These are phyloP conservation scores for Tonatia bakeri DNA, from an alignment of 2,113 vertebrate species.

Conservation along the genomic window DNA sequence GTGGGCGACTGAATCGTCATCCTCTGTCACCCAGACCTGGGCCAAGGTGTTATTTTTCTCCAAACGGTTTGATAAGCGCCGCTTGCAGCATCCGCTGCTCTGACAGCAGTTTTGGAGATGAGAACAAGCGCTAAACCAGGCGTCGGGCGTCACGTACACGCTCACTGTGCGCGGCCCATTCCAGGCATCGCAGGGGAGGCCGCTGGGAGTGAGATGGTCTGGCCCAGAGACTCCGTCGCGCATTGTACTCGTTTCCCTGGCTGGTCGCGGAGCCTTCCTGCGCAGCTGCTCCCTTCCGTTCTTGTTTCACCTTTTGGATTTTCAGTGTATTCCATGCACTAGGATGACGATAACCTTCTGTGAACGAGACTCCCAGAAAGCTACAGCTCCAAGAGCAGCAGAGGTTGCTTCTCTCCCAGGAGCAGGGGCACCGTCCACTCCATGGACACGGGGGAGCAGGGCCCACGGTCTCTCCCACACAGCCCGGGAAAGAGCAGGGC, in stretches of 20 bases:
- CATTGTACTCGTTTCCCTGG: not conserved
- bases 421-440: too few species aligned
- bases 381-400: not conserved
- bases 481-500: not conserved
- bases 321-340: not conserved
- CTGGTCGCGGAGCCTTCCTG: not conserved
- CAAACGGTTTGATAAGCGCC: not conserved
- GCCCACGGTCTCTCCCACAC: not conserved
- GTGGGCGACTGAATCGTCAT: not conserved
- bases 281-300: too few species aligned
- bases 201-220: fast-evolving
- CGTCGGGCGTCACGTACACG: too few species aligned
- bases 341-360: not conserved
- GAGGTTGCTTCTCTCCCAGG: not conserved
- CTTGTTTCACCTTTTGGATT: not conserved
- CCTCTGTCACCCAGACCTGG: not conserved
- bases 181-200: fast-evolving
- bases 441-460: fast-evolving
- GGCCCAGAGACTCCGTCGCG: not conserved
- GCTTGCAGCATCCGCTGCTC: not conserved
- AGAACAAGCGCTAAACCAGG: not conserved
- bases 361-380: not conserved
- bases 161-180: fast-evolving
- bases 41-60: not conserved
- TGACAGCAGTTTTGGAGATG: not conserved